phyloP scores from a whole-genome alignment of 2,888 invertebrate genomes.

The Nasonovia ribisnigri region DNA sequence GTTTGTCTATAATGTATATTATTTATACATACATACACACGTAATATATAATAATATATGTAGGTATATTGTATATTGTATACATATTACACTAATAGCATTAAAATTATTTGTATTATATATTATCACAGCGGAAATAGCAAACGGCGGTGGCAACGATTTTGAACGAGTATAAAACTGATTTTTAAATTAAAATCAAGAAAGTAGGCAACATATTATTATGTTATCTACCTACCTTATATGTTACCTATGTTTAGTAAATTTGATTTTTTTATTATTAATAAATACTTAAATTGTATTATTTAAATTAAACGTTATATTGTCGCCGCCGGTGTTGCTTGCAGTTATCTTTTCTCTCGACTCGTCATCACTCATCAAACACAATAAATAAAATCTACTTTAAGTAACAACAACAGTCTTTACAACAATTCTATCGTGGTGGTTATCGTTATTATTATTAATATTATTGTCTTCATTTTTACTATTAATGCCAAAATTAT shows the following conservation, averaged over 20 bases:
- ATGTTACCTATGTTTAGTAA: background rate
- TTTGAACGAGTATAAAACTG: slow-evolving; percentile 31
- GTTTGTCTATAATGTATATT: slow-evolving; percentile 31
- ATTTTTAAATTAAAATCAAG: slow-evolving; percentile 14
- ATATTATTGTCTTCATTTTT: slow-evolving; percentile 39
- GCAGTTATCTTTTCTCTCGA: slow-evolving; percentile 35
- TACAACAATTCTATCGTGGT: slow-evolving; percentile 41
- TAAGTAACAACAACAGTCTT: slow-evolving; percentile 62
- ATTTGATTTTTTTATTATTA: background rate
- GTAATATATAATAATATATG: slow-evolving; percentile 15
- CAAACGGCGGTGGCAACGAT: slow-evolving; percentile 49
- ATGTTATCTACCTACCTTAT: background rate
- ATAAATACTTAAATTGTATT: background rate
- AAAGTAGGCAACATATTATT: background rate
- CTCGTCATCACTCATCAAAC: slow-evolving; percentile 11
- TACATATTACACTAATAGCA: slow-evolving; percentile 35
- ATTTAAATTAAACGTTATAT: background rate
- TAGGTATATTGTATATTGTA: slow-evolving; percentile 1
- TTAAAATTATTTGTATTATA: slow-evolving; percentile 53
- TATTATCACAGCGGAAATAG: slow-evolving; percentile 62
- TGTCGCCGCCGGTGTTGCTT: slow-evolving; percentile 46
- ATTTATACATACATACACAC: background rate
- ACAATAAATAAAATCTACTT: slow-evolving; percentile 45
- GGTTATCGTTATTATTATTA: slow-evolving; percentile 28
- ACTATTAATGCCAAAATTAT: slow-evolving; percentile 14